Evolutionary conservation across 2,113 vertebrate species (phyloP).

Genomic region (Nycticebus coucang): DNA sequence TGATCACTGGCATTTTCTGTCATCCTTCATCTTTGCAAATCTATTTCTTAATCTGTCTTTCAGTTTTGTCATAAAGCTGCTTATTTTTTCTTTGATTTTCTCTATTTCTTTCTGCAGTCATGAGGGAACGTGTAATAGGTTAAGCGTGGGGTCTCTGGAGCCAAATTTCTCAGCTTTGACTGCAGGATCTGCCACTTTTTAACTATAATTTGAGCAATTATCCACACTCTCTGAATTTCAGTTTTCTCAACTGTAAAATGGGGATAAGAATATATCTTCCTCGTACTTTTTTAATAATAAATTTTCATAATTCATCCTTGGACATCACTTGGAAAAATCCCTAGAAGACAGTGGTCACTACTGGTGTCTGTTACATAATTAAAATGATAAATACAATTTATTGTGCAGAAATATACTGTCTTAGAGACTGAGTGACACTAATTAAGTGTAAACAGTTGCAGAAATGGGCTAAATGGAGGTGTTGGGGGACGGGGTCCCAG

Average conservation of each 20-base stretch:
- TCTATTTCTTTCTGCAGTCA: neutral
- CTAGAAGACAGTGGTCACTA: neutral
- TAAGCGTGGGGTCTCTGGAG: neutral
- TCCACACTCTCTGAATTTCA: neutral
- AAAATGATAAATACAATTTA: neutral
- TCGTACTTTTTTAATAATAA: neutral
- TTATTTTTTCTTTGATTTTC: neutral
- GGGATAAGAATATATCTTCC: neutral
- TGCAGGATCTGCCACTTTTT: neutral
- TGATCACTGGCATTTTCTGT: neutral
- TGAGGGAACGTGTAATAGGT: neutral
- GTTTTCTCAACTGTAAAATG: neutral
- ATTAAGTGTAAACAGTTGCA: neutral
- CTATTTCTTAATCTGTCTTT: neutral
- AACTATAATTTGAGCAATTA: neutral
- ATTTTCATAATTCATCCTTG: neutral
- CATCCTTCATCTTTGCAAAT: neutral
- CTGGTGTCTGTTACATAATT: neutral
- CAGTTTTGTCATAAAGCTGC: neutral
- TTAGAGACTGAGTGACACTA: neutral
- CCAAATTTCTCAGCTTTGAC: neutral
- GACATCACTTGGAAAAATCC: slow-evolving; percentile 8
- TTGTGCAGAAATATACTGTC: neutral
- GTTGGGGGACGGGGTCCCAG: too few species aligned
- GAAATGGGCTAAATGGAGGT: neutral